Evolutionary conservation across 2,888 invertebrate genomes (phyloP).

Genomic region (Ecliptopera silaceata): DNA sequence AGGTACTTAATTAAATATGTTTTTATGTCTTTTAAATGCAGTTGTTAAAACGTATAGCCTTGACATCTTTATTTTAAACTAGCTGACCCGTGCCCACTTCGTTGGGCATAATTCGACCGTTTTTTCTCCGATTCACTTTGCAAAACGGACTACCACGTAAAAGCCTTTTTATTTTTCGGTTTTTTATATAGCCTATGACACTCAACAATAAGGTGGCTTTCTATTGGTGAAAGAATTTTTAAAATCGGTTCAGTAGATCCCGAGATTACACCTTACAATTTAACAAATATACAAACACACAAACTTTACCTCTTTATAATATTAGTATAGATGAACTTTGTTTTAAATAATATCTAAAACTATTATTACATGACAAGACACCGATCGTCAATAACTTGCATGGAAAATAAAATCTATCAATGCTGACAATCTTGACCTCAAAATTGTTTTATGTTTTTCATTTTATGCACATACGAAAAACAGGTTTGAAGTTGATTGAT

Average conservation of each 20-base stretch:
- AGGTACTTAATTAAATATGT: neutral
- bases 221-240: no score
- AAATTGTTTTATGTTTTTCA: slow-evolving; percentile 4
- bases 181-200: no score
- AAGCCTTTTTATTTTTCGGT: no score
- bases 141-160: no score
- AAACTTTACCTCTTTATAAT: neutral
- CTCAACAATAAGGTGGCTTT: no score
- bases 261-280: no score
- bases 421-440: slow-evolving; percentile 10
- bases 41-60: neutral
- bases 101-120: no score
- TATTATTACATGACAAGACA: neutral
- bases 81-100: no score
- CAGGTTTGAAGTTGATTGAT: no score
- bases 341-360: neutral
- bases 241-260: no score
- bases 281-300: no score
- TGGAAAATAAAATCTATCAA: neutral
- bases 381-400: neutral
- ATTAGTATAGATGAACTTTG: slow-evolving; percentile 12
- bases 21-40: neutral
- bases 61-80: slow-evolving; percentile 8
- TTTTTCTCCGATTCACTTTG: no score
- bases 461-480: neutral